A percentile compares a stretch with the other conserved stretches of the same genome.
These are phyloP conservation scores for Trochalopteron elliotii DNA, from an alignment of 2,113 vertebrate genomes.

Conservation along the genomic window DNA sequence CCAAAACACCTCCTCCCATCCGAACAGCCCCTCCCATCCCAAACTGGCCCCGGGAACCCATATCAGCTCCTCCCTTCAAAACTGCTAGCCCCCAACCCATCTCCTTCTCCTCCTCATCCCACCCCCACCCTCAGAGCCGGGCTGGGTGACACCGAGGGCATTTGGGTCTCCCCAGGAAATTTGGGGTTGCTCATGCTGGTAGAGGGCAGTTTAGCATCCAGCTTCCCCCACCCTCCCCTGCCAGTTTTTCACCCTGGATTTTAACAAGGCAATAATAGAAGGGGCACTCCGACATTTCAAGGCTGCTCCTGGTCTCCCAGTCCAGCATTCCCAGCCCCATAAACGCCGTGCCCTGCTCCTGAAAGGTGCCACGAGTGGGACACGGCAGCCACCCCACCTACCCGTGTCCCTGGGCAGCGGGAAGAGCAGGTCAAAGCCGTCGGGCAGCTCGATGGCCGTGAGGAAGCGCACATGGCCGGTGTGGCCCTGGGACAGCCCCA, in stretches of 20 bases:
- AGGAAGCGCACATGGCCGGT: slow-evolving; percentile 96
- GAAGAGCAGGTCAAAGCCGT: slow-evolving; percentile 85
- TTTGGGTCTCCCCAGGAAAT: background rate
- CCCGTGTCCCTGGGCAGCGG: slow-evolving; percentile 49
- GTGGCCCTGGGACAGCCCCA: slow-evolving; percentile 94
- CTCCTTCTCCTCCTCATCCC: background rate
- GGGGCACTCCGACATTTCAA: accelerated
- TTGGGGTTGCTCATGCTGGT: accelerated
- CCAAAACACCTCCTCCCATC: background rate
- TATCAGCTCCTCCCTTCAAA: background rate
- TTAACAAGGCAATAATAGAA: background rate
- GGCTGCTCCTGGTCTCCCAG: accelerated
- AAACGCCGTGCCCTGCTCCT: accelerated
- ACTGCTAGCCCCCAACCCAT: too few relatives aligned
- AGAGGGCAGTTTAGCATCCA: background rate
- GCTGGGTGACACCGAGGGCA: background rate
- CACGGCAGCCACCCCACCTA: background rate
- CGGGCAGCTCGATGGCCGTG: slow-evolving; percentile 91
- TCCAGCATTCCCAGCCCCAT: background rate
- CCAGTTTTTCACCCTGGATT: background rate
- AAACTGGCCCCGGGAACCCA: accelerated
- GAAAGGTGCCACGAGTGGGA: accelerated
- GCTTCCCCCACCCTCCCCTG: too few relatives aligned
- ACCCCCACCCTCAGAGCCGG: too few relatives aligned
- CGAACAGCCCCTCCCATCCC: background rate